phyloP scores from a whole-genome alignment of 2,113 vertebrate species.

The Anhinga rufa region DNA sequence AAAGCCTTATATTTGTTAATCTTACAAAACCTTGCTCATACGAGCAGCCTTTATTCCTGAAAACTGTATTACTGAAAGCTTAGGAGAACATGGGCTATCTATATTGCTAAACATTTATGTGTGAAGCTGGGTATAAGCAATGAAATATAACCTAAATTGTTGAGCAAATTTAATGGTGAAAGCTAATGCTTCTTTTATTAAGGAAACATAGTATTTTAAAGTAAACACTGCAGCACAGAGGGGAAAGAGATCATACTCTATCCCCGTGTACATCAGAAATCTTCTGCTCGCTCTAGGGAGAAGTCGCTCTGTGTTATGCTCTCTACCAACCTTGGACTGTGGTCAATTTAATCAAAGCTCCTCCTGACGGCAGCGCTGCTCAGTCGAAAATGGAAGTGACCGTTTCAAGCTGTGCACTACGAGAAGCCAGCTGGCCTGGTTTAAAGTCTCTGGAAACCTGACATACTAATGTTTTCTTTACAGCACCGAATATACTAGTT shows the following conservation, averaged over 20 bases:
- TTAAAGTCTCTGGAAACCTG: conserved; percentile 45
- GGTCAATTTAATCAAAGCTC: conserved; percentile 34
- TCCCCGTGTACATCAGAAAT: background rate
- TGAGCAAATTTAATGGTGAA: background rate
- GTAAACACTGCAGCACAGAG: background rate
- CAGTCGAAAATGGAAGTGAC: conserved; percentile 23
- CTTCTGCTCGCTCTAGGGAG: background rate
- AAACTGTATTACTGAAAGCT: background rate
- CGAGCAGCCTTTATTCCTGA: background rate
- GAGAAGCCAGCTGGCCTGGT: conserved; percentile 32
- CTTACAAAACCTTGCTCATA: background rate
- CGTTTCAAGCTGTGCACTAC: conserved; percentile 26
- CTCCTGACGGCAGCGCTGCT: conserved; percentile 32
- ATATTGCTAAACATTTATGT: background rate
- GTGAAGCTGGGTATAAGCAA: background rate
- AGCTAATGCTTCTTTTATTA: background rate
- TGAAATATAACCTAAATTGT: background rate
- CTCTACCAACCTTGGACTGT: conserved; percentile 13
- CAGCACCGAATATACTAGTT: background rate
- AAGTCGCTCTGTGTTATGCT: background rate
- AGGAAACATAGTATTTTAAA: background rate
- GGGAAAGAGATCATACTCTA: background rate
- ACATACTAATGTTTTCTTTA: conserved; percentile 25
- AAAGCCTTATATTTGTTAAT: background rate
- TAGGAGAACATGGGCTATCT: background rate